phyloP scores from a whole-genome alignment of 2,797 vertebrate species.

The Rhinella marina region DNA sequence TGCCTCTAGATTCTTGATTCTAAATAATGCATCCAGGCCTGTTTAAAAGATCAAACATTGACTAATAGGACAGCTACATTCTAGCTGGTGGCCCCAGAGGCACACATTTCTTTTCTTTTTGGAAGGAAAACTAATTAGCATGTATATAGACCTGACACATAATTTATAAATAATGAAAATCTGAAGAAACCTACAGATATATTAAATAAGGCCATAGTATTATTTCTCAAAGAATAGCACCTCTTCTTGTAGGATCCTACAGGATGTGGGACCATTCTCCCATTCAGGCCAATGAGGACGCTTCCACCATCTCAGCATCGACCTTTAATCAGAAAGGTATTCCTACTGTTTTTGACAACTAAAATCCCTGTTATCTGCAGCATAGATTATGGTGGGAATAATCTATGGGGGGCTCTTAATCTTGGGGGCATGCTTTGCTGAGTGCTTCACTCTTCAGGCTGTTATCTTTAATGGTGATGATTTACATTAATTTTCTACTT shows the following conservation, averaged over 20 bases:
- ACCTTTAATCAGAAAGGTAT: constrained; percentile 76
- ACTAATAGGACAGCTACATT: no score
- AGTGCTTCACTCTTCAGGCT: neutral
- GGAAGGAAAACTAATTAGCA: no score
- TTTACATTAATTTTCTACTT: neutral
- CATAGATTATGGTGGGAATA: neutral
- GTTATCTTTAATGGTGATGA: neutral
- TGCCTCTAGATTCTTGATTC: no score
- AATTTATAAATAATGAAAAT: neutral
- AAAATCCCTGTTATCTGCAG: neutral
- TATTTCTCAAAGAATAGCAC: constrained; percentile 32
- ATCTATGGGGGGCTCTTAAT: neutral
- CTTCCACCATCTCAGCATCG: constrained; percentile 69
- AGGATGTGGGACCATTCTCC: constrained; percentile 78
- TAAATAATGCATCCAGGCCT: no score
- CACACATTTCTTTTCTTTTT: no score
- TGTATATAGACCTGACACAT: neutral
- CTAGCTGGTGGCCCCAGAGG: no score
- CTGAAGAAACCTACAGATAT: neutral
- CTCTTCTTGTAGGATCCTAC: constrained; percentile 74
- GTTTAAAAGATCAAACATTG: no score
- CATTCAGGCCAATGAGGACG: constrained; percentile 72
- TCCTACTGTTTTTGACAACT: constrained; percentile 7
- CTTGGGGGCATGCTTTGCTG: neutral
- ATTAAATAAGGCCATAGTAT: neutral